Evolutionary conservation across 2,888 invertebrate genomes (phyloP).

Genomic region (Perithous albicinctus): DNA sequence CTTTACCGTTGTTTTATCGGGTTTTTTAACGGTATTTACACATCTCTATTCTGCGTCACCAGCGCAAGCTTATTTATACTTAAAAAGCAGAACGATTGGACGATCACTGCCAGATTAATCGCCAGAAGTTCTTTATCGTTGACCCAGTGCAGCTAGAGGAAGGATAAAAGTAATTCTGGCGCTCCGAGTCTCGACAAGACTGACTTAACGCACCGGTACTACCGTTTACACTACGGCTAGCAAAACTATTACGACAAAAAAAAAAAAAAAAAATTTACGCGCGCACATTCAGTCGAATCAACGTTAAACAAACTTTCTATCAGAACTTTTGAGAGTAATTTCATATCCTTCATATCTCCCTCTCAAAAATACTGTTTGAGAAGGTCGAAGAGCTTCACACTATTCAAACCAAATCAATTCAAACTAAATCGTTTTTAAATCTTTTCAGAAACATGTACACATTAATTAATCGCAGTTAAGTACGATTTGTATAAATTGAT

Average conservation of each 20-base stretch:
- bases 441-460: too few species aligned
- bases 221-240: conserved; percentile 41
- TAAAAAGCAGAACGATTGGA: conserved; percentile 26
- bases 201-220: conserved; percentile 62
- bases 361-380: conserved; percentile 20
- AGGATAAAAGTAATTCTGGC: conserved; percentile 8
- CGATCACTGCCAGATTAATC: conserved; percentile 55
- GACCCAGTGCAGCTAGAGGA: conserved; percentile 56
- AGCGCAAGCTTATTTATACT: conserved; percentile 42
- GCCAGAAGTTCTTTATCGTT: conserved; percentile 43
- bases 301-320: conserved; percentile 29
- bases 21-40: too few species aligned
- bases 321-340: conserved; percentile 28
- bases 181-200: conserved; percentile 55
- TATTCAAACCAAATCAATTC: too few species aligned
- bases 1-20: too few species aligned
- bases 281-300: conserved; percentile 32
- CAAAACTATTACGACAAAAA: conserved; percentile 21
- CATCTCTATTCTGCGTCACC: too few species aligned
- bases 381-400: too few species aligned
- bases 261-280: conserved; percentile 8
- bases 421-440: too few species aligned
- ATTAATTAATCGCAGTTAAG: too few species aligned
- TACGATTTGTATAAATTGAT: too few species aligned
- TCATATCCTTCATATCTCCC: conserved; percentile 34